Base-by-base conservation (phyloP, 2,888 invertebrate genomes). In the Leucozona laternaria region DNA sequence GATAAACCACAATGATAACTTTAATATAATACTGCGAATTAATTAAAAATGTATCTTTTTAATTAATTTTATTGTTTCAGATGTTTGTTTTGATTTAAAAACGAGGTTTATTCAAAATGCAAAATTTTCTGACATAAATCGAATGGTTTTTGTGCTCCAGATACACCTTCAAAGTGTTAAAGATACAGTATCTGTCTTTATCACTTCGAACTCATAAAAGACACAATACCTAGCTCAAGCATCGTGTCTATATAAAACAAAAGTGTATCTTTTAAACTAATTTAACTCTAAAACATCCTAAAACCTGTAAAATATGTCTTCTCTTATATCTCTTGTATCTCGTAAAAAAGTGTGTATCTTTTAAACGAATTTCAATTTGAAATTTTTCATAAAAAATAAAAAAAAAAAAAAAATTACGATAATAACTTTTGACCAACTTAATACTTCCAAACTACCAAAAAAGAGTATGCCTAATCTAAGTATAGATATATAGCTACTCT, bases 381-480 rank as follows among this genome's bases (percentile, higher is more conserved):
- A 20, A 2, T 57, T 37, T 40, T 34, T 10, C 7, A n/a, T 20
- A 66, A 15, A 66, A 34, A 15, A 17, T 22, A 57, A 25, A 8
- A 25, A 34, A 15, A 57, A 13, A 40, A n/a, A 31, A 43, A 22
- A 80, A 45, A 55, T 60, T 45, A 50, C 37, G 66, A 72, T 79
- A 84, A 80, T 60, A 85, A 85, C 79, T 84, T 25, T 53, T 79
- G 76, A 84, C 75, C 76, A 68, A 66, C 62, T 57, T 22, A 22
- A 53, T 68, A 53, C 45, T 34, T 31, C 48, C 4, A 48, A 66
- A 48, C 45, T 66, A 58, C n/a, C 28, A 22, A 78, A 78, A 58
- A 17, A 28, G 0, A 55, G n/a, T n/a, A 15, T 40, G 8, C 4
- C 0, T 28, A 5, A 55, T 28, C 13, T 34, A 68, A 45, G 45